Evolutionary conservation across 2,888 invertebrate genomes (phyloP).

Genomic region (Trypoxylon attenuatum): DNA sequence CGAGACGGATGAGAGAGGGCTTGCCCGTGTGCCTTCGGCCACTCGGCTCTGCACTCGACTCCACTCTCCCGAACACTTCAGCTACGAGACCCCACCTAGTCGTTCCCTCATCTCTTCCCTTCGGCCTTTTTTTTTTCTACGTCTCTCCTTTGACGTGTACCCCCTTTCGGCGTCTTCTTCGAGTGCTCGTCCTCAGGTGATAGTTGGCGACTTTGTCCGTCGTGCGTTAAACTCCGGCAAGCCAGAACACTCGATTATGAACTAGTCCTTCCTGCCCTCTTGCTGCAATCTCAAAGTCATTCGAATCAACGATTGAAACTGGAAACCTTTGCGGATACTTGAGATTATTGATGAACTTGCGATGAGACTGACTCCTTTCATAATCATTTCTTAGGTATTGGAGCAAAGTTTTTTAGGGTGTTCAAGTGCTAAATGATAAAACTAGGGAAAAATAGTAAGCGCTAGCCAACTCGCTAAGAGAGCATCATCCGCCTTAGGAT

Average conservation of each 20-base stretch:
- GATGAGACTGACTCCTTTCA: not conserved
- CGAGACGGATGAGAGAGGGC: conserved; percentile 64
- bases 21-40: conserved; percentile 66
- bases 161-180: conserved; percentile 1
- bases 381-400: conserved; percentile 21
- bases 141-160: conserved; percentile 17
- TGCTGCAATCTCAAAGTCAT: no score
- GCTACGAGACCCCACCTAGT: conserved; percentile 55
- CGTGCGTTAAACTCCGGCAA: not conserved
- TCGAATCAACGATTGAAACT: no score
- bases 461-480: no score
- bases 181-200: not conserved
- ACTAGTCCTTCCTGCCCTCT: no score
- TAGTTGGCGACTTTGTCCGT: not conserved
- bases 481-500: conserved; percentile 19
- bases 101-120: conserved; percentile 6
- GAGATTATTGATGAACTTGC: not conserved
- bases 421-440: no score
- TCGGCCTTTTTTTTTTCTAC: not conserved
- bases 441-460: no score
- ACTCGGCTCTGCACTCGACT: conserved; percentile 65
- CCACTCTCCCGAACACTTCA: conserved; percentile 64
- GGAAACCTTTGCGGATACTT: no score
- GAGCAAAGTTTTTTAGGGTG: no score
- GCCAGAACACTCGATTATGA: no score